Evolutionary conservation across 2,113 vertebrate genomes (phyloP).

Genomic region (Azemiops feae): DNA sequence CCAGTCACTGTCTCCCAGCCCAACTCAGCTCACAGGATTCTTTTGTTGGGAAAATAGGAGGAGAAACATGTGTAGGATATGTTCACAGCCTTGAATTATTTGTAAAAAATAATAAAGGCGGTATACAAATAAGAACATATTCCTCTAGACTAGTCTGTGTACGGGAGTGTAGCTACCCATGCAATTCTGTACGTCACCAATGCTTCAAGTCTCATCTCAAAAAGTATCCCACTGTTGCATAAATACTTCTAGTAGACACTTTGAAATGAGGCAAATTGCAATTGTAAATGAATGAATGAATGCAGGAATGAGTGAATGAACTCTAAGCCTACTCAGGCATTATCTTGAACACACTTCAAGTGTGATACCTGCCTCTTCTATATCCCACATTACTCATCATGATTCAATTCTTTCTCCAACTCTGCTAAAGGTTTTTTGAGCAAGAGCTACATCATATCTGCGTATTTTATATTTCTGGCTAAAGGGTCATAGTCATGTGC

Average conservation of each 20-base stretch:
- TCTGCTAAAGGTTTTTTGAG: background rate
- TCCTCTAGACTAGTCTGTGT: background rate
- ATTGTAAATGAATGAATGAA: background rate
- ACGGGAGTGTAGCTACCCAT: background rate
- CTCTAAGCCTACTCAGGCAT: background rate
- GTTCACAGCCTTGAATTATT: background rate
- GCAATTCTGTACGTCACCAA: background rate
- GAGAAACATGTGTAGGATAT: background rate
- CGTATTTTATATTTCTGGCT: background rate
- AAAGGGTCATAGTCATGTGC: no score
- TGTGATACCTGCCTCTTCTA: background rate
- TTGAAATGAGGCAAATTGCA: background rate
- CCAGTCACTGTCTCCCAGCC: background rate
- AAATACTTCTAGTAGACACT: background rate
- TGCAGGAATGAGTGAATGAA: background rate
- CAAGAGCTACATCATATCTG: background rate
- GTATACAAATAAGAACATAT: background rate
- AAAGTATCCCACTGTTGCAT: background rate
- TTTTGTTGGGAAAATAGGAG: background rate
- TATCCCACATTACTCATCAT: background rate
- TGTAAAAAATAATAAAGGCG: background rate
- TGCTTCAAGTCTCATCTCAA: background rate
- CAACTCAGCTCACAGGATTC: background rate
- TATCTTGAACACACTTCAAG: background rate
- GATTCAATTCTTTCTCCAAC: background rate